Conservation (phyloP, 2,113 vertebrate species). For the Erinaceus europaeus region DNA sequence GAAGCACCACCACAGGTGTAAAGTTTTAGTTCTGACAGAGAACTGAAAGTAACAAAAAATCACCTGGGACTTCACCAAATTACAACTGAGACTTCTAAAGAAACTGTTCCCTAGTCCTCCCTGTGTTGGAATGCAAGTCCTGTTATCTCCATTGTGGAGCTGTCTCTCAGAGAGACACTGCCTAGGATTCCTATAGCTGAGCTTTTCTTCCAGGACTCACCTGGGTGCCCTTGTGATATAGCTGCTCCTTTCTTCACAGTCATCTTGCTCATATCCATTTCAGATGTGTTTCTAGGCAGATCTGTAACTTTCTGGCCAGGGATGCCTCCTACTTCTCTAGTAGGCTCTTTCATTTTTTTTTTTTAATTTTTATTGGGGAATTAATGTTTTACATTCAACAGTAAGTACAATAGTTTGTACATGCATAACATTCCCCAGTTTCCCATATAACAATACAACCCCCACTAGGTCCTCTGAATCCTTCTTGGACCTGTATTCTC, state of each 20-base stretch:
- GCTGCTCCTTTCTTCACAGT: not conserved
- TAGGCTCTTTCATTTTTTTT: not conserved
- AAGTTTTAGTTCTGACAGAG: not conserved
- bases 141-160: not conserved
- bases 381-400: no score
- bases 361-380: constrained; percentile 54
- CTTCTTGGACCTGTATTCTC: no score
- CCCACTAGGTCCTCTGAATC: no score
- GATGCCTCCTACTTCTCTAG: constrained; percentile 20
- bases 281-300: not conserved
- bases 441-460: no score
- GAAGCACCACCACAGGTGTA: not conserved
- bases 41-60: no score
- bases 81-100: no score
- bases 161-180: no score
- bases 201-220: no score
- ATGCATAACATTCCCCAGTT: no score
- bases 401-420: no score
- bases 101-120: no score
- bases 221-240: not conserved
- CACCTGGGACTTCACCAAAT: no score
- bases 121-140: not conserved
- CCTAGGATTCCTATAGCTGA: not conserved
- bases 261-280: not conserved
- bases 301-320: not conserved